Evolutionary conservation across 2,888 invertebrate genomes (phyloP).

Genomic region (Ypsolopha sequella): DNA sequence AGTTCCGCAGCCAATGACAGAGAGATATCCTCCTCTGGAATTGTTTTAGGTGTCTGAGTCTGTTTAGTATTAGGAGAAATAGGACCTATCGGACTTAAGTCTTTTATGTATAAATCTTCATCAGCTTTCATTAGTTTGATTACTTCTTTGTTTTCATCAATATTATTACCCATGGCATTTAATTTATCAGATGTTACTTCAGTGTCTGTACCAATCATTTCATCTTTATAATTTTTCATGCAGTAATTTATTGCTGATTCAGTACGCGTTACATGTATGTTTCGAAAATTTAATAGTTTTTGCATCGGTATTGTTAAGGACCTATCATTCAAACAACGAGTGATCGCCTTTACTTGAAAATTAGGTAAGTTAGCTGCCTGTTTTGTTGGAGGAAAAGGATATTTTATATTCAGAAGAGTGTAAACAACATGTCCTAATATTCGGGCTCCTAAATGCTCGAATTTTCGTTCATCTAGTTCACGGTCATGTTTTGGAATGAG

Average conservation of each 20-base stretch:
- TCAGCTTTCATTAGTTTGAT: constrained; percentile 42
- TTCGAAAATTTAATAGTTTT: constrained; percentile 38
- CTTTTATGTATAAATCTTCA: constrained; percentile 21
- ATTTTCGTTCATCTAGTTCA: constrained; percentile 50
- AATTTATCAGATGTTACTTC: constrained; percentile 54
- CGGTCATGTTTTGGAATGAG: constrained; percentile 50
- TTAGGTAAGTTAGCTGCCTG: constrained; percentile 42
- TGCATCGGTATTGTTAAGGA: constrained; percentile 48
- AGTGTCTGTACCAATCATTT: constrained; percentile 61
- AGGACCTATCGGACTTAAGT: neutral
- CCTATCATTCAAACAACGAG: constrained; percentile 54
- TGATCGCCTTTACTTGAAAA: constrained; percentile 41
- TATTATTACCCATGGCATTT: constrained; percentile 6
- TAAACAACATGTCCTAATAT: constrained; percentile 67
- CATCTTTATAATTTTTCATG: constrained; percentile 61
- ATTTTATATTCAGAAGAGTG: constrained; percentile 58
- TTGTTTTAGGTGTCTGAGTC: constrained; percentile 72
- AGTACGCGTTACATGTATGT: constrained; percentile 52
- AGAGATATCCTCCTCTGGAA: constrained; percentile 69
- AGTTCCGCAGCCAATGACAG: constrained; percentile 62
- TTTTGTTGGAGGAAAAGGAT: constrained; percentile 43
- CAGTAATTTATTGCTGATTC: constrained; percentile 72
- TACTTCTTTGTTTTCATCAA: constrained; percentile 41
- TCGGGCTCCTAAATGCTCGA: constrained; percentile 48
- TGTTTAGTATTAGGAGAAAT: constrained; percentile 36